Evolutionary conservation across 2,888 invertebrate genomes (phyloP).

Genomic region (Leucoma salicis): DNA sequence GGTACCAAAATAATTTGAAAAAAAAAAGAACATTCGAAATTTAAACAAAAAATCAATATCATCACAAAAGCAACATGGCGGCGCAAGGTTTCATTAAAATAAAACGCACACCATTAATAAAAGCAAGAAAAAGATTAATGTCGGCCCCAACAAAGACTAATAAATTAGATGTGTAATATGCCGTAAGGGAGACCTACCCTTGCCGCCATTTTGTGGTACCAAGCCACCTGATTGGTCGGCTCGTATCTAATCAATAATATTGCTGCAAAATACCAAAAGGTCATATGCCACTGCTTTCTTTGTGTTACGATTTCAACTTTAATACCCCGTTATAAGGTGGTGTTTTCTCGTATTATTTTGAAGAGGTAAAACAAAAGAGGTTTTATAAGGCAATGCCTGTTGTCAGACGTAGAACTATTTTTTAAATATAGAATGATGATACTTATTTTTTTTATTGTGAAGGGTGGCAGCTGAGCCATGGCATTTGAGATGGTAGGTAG

Average conservation of each 20-base stretch:
- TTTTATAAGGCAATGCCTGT: conserved; percentile 1
- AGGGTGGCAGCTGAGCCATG: no score
- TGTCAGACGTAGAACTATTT: neutral
- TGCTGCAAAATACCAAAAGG: conserved; percentile 25
- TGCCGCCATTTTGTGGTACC: conserved; percentile 63
- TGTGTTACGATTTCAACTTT: conserved; percentile 9
- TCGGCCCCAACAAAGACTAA: conserved; percentile 72
- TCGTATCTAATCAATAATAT: conserved; percentile 69
- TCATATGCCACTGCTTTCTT: conserved; percentile 9
- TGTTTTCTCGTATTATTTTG: neutral
- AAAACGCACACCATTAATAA: conserved; percentile 78
- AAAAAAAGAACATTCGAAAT: neutral
- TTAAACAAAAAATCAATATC: conserved; percentile 8
- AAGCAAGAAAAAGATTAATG: conserved; percentile 79
- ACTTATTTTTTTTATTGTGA: neutral
- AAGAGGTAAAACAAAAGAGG: conserved; percentile 11
- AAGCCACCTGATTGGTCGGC: conserved; percentile 61
- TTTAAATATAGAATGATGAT: no score
- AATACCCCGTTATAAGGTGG: neutral
- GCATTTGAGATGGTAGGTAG: no score
- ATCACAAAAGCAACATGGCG: conserved; percentile 57
- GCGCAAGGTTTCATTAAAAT: conserved; percentile 72
- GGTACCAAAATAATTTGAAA: neutral
- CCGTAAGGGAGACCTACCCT: conserved; percentile 62
- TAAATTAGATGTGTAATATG: conserved; percentile 76